Conservation (phyloP, 2,113 vertebrate genomes). For the Axis porcinus region DNA sequence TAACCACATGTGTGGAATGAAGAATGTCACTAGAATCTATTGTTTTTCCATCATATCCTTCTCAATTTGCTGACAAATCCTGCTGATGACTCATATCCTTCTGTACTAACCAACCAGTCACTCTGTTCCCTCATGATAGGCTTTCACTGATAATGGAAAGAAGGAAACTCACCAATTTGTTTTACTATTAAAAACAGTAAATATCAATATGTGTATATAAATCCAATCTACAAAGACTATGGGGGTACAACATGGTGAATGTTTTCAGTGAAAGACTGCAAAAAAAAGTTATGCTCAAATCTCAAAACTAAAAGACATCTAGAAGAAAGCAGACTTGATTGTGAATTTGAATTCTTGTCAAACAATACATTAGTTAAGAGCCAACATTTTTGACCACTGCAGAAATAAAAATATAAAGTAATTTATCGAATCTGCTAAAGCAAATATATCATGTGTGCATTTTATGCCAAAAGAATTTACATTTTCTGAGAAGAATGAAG, state of each 20-base stretch:
- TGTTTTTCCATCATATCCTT: slow-evolving; percentile 76
- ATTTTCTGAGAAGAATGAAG: slow-evolving; percentile 59
- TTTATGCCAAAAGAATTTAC: slow-evolving; percentile 52
- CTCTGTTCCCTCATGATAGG: slow-evolving; percentile 18
- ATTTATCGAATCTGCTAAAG: not conserved
- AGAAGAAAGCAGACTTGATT: not conserved
- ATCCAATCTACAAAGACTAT: not conserved
- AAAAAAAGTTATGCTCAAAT: not conserved
- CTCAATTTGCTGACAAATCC: slow-evolving; percentile 73
- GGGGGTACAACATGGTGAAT: not conserved
- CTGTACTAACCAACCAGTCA: slow-evolving; percentile 44
- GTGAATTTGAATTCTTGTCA: slow-evolving; percentile 54
- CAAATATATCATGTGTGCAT: slow-evolving; percentile 35
- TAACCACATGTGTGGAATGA: slow-evolving; percentile 66
- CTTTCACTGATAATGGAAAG: slow-evolving; percentile 39
- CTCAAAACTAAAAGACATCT: not conserved
- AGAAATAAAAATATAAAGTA: slow-evolving; percentile 36
- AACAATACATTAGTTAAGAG: slow-evolving; percentile 65
- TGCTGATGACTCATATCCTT: slow-evolving; percentile 80
- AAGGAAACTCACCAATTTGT: slow-evolving; percentile 56
- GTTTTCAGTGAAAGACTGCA: not conserved
- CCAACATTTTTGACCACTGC: slow-evolving; percentile 12
- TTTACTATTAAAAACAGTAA: slow-evolving; percentile 30
- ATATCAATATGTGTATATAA: not conserved
- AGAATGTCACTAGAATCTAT: slow-evolving; percentile 70